Conservation (phyloP, 2,113 vertebrate genomes). For the Delphinus delphis region DNA sequence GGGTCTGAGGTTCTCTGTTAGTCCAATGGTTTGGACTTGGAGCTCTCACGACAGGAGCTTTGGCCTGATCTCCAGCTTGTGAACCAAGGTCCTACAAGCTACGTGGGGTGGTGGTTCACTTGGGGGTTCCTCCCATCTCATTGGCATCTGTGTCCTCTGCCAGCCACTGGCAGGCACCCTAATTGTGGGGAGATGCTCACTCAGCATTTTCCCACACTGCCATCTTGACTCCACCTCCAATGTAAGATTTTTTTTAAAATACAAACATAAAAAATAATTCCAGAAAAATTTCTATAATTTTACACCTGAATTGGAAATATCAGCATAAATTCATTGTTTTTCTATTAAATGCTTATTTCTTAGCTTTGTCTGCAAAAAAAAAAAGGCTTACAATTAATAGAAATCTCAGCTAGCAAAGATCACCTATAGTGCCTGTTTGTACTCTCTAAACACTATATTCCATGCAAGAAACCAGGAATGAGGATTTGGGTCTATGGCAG, state of each 20-base stretch:
- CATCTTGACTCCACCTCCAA: not conserved
- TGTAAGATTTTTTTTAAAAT: not conserved
- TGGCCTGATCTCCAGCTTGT: too few species aligned
- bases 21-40: too few species aligned
- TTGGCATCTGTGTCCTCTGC: too few species aligned
- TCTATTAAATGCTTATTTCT: not conserved
- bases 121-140: too few species aligned
- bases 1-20: too few species aligned
- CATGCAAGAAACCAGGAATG: not conserved
- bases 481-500: not conserved
- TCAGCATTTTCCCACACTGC: too few species aligned
- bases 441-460: not conserved
- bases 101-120: too few species aligned
- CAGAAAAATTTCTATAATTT: not conserved
- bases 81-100: too few species aligned
- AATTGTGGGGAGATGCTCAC: too few species aligned
- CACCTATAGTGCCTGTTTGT: not conserved
- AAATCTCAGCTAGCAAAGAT: not conserved
- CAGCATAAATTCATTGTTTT: not conserved
- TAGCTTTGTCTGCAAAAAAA: not conserved
- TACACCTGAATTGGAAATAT: not conserved
- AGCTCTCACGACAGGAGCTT: too few species aligned
- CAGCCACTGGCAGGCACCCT: accelerated
- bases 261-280: not conserved
- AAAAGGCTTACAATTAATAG: not conserved